Evolutionary conservation across 2,888 invertebrate species (phyloP).

Genomic region (Abrostola triplasia): DNA sequence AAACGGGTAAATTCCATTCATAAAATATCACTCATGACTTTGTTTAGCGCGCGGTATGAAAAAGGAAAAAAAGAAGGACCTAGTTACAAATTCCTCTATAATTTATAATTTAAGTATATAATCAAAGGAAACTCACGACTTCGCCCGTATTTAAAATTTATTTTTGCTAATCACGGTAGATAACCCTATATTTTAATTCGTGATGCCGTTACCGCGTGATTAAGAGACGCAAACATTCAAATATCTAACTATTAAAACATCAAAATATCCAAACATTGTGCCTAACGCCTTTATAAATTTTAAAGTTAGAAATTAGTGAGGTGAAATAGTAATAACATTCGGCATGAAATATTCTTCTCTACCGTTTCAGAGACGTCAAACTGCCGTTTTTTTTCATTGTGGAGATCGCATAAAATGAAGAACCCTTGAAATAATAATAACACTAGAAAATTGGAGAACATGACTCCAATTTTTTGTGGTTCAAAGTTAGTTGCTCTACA

Average conservation of each 20-base stretch:
- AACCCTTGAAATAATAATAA: slow-evolving; percentile 2
- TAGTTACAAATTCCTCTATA: too few relatives aligned
- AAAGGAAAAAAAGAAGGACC: too few relatives aligned
- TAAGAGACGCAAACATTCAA: background rate
- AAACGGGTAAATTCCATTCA: too few relatives aligned
- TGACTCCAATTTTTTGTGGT: slow-evolving; percentile 49
- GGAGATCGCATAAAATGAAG: too few relatives aligned
- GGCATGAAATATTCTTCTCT: background rate
- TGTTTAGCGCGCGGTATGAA: too few relatives aligned
- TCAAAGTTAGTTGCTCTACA: slow-evolving; percentile 68
- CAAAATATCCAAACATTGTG: background rate
- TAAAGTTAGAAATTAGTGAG: background rate
- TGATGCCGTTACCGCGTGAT: background rate
- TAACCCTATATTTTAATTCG: slow-evolving; percentile 2
- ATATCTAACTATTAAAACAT: slow-evolving; percentile 1
- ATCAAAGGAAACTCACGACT: too few relatives aligned
- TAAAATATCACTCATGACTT: too few relatives aligned
- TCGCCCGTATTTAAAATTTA: too few relatives aligned
- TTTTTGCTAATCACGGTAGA: background rate
- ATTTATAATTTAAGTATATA: too few relatives aligned
- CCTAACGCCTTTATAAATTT: background rate
- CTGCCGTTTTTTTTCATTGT: too few relatives aligned
- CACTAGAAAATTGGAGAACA: background rate
- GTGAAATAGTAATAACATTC: background rate
- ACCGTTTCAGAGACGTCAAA: background rate